Evolutionary conservation across 2,888 invertebrate genomes (phyloP).

Genomic region (Drosophila meridionalis): DNA sequence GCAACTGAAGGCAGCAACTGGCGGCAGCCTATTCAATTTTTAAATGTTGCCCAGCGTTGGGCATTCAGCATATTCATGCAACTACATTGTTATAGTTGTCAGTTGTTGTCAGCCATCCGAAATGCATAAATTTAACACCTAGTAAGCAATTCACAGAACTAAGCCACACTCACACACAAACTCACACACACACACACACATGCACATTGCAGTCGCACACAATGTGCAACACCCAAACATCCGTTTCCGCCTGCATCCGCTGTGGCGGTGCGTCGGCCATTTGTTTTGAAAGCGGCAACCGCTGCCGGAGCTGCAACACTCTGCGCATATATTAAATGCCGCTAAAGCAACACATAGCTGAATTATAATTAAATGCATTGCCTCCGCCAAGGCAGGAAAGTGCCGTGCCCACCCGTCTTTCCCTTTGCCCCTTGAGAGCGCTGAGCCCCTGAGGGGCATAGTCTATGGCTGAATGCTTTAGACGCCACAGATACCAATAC

Average conservation of each 20-base stretch:
- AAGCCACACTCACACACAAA: slow-evolving; percentile 35
- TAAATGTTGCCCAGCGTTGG: slow-evolving; percentile 44
- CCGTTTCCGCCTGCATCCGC: slow-evolving; percentile 77
- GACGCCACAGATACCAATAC: slow-evolving; percentile 13
- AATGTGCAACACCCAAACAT: slow-evolving; percentile 79
- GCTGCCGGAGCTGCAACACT: slow-evolving; percentile 64
- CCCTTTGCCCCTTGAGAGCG: not conserved
- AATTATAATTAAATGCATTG: slow-evolving; percentile 65
- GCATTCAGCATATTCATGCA: slow-evolving; percentile 50
- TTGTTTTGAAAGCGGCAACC: slow-evolving; percentile 71
- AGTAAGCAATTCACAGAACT: slow-evolving; percentile 68
- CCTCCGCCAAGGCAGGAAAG: slow-evolving; percentile 22
- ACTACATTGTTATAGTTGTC: slow-evolving; percentile 60
- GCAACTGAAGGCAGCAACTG: not conserved
- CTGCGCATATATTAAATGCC: slow-evolving; percentile 75
- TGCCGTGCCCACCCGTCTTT: not conserved
- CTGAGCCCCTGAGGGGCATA: not conserved
- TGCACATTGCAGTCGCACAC: slow-evolving; percentile 30
- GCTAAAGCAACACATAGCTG: slow-evolving; percentile 51
- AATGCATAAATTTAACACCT: slow-evolving; percentile 81
- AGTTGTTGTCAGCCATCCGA: slow-evolving; percentile 73
- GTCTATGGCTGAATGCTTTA: slow-evolving; percentile 12
- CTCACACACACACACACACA: slow-evolving; percentile 9
- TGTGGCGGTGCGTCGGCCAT: slow-evolving; percentile 65
- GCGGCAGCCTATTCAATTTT: slow-evolving; percentile 63